Conservation (phyloP, 1,140 invertebrate genomes). For the Drosophila seguyi region DNA sequence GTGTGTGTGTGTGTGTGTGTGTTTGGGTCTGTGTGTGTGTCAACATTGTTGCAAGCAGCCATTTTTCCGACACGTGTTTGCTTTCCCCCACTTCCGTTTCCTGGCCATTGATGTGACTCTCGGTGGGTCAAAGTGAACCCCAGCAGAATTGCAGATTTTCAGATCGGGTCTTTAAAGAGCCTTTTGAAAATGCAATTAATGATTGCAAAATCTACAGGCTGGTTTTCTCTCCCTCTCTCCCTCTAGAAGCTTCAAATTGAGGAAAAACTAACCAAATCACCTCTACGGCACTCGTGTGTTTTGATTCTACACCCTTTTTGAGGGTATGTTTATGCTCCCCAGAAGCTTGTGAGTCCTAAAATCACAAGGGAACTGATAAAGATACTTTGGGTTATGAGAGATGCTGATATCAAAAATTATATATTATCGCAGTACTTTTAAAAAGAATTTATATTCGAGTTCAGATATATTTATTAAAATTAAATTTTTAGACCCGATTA, state of each 20-base stretch:
- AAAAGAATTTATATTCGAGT: not conserved
- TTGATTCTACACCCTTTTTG: not conserved
- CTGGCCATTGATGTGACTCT: slow-evolving; percentile 45
- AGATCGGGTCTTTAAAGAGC: not conserved
- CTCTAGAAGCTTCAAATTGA: not conserved
- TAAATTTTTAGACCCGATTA: not conserved
- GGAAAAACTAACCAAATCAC: slow-evolving; percentile 6
- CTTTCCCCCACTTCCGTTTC: slow-evolving; percentile 70
- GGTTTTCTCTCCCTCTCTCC: too few species aligned
- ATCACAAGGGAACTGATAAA: not conserved
- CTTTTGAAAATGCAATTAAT: slow-evolving; percentile 31
- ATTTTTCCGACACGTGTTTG: slow-evolving; percentile 78
- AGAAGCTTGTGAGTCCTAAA: not conserved
- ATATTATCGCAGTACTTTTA: not conserved
- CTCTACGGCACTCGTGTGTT: not conserved
- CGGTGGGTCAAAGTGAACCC: not conserved
- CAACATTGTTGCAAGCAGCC: slow-evolving; percentile 74
- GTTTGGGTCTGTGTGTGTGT: slow-evolving; percentile 34
- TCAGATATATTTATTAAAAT: not conserved
- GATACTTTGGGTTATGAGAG: not conserved
- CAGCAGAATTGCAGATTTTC: not conserved
- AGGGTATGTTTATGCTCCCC: not conserved
- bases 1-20: slow-evolving; percentile 19
- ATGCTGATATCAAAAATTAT: not conserved
- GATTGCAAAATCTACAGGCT: slow-evolving; percentile 3